phyloP scores from a whole-genome alignment of 2,888 invertebrate genomes.

The Atrina japonica region DNA sequence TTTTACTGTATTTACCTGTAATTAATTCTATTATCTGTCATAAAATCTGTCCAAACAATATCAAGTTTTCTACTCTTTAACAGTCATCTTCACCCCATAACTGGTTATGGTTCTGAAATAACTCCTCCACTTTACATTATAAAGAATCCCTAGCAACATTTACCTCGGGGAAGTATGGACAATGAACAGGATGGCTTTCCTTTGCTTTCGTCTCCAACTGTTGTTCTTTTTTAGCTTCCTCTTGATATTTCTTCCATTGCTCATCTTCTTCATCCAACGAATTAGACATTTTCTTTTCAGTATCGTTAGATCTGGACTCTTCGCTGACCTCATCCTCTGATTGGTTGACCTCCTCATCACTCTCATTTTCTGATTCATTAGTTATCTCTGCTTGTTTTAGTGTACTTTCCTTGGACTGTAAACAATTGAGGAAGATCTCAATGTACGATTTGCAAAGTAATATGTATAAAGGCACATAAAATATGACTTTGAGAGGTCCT shows the following conservation, averaged over 20 bases:
- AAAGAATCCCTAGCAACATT: conserved; percentile 54
- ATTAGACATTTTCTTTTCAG: conserved; percentile 29
- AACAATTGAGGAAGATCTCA: no score
- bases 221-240: conserved; percentile 88
- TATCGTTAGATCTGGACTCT: conserved; percentile 38
- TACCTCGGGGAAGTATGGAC: conserved; percentile 95
- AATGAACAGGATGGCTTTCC: conserved; percentile 97
- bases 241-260: conserved; percentile 97
- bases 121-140: neutral
- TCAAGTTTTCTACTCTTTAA: no score
- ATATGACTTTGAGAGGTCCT: no score
- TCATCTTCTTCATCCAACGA: conserved; percentile 88
- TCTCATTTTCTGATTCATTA: conserved; percentile 55
- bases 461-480: no score
- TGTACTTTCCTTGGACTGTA: no score
- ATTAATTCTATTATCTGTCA: no score
- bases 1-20: no score
- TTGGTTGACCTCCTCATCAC: conserved; percentile 55
- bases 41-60: no score
- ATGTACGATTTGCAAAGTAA: no score
- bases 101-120: no score
- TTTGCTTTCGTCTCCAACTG: conserved; percentile 95
- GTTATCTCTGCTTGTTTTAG: conserved; percentile 45
- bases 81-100: no score
- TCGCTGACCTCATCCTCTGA: conserved; percentile 44